Conservation (phyloP, 2,888 invertebrate genomes). For the Ferrisia virgata region DNA sequence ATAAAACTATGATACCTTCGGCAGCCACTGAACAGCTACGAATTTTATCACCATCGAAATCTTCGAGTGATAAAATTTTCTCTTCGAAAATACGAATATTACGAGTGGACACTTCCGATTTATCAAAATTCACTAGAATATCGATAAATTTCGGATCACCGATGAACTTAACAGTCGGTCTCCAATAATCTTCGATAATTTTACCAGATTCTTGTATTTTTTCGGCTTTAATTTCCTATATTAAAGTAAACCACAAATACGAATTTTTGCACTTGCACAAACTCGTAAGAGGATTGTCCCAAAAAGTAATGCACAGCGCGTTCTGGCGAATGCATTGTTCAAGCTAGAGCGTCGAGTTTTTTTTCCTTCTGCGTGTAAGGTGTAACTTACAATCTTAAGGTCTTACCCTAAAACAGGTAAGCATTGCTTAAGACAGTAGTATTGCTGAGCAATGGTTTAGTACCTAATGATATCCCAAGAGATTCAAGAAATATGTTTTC, state of each 20-base stretch:
- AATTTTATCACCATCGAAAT: slow-evolving; percentile 89
- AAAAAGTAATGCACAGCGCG: too few species aligned
- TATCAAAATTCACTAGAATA: slow-evolving; percentile 80
- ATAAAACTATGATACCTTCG: slow-evolving; percentile 75
- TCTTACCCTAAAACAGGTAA: too few species aligned
- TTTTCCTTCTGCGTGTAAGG: too few species aligned
- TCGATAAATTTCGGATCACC: slow-evolving; percentile 92
- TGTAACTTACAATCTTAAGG: too few species aligned
- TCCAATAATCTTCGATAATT: slow-evolving; percentile 90
- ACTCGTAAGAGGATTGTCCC: too few species aligned
- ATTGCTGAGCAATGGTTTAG: too few species aligned
- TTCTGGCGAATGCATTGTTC: too few species aligned
- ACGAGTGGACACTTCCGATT: slow-evolving; percentile 82
- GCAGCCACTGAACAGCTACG: slow-evolving; percentile 82
- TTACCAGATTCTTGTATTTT: slow-evolving; percentile 75
- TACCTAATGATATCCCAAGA: too few species aligned
- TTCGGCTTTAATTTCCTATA: slow-evolving; percentile 80
- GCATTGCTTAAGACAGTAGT: too few species aligned
- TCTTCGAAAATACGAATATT: slow-evolving; percentile 81
- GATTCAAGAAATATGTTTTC: too few species aligned
- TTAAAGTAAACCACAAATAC: background rate
- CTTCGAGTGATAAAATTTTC: slow-evolving; percentile 76
- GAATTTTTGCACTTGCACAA: too few species aligned
- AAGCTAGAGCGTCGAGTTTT: too few species aligned
- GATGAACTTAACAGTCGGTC: slow-evolving; percentile 79